Conservation (phyloP, 2,888 invertebrate genomes). For the Cristatella mucedo region DNA sequence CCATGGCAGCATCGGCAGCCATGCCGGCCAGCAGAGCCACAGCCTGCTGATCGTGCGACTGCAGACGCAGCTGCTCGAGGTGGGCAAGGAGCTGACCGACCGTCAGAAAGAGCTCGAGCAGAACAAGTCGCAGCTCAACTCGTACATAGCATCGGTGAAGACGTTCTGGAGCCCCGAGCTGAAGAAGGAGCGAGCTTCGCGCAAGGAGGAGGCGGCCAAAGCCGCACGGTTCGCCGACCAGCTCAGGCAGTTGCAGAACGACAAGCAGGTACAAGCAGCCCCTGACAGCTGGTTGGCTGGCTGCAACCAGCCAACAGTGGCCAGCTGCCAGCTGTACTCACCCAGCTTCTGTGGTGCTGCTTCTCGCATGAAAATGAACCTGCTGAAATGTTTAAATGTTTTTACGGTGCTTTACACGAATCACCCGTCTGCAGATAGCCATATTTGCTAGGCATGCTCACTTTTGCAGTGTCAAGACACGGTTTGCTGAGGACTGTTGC, state of each 20-base stretch:
- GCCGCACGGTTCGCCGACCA: constrained; percentile 91
- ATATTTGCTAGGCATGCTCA: too few relatives aligned
- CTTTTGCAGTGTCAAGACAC: too few relatives aligned
- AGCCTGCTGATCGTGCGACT: constrained; percentile 27
- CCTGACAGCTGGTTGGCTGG: too few relatives aligned
- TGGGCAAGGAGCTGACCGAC: constrained; percentile 76
- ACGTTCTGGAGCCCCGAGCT: constrained; percentile 99
- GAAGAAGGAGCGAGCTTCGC: constrained; percentile 85
- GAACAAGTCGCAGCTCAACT: constrained; percentile 90
- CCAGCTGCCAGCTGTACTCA: too few relatives aligned
- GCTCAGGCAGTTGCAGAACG: constrained; percentile 80
- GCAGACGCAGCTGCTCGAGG: constrained; percentile 68
- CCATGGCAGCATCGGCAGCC: too few relatives aligned
- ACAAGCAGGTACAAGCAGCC: constrained; percentile 92
- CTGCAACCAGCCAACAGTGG: too few relatives aligned
- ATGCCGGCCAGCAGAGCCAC: constrained; percentile 8
- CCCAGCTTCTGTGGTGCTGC: too few relatives aligned
- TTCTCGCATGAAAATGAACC: too few relatives aligned
- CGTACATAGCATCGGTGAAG: constrained; percentile 98
- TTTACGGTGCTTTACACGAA: too few relatives aligned
- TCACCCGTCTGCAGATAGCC: too few relatives aligned
- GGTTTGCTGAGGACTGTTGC: too few relatives aligned
- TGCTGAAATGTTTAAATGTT: too few relatives aligned
- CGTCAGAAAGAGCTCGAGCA: constrained; percentile 43
- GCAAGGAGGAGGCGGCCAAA: constrained; percentile 94